Evolutionary conservation across 1,140 invertebrate species (phyloP), one percentile per base, ranked within the genome.

Genomic region (Trichonephila clavata): DNA sequence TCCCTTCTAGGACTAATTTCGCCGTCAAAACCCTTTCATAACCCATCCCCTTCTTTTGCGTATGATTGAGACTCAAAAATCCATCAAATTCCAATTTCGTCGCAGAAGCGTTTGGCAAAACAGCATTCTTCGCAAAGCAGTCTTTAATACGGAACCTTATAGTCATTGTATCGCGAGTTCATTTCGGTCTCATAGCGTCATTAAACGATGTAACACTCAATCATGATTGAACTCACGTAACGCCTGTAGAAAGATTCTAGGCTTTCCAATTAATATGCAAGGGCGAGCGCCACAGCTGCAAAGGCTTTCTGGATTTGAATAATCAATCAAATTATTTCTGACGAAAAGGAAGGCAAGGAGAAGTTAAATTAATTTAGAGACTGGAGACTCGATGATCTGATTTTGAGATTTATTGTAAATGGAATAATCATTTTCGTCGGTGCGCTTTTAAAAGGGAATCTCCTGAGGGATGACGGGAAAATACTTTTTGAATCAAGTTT

Each of bases 321-420:
- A 86, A 86, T 86, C 83, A 86, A 86, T 86, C 83, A 86, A 86
- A 86, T 86, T 86, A 86, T 86, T 86, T 86, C 57, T 59, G 83
- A 61, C 50, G 59, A 86, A 86, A 86, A 39, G 59, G 83, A 57
- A n/a, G 57, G 50, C 83, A n/a, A 60, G n/a, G 50, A 86, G 50
- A 59, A 86, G 83, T 86, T 86, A 86, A 86, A 86, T 86, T 86
- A 86, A 86, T 86, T 86, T 60, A 59, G 59, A 86, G 59, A 86
- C 83, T 63, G 83, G 68, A 71, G 50, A 86, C 27, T 86, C 59
- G 59, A 86, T 86, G 83, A 86, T 86, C 83, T 60, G 50, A 86
- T 86, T 86, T 61, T 86, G 83, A 86, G 83, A 86, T 86, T 86
- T 86, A 86, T 86, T 71, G 68, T 71, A 71, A 71, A 86, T 86